phyloP scores from a whole-genome alignment of 2,113 vertebrate genomes.

The Zootoca vivipara region DNA sequence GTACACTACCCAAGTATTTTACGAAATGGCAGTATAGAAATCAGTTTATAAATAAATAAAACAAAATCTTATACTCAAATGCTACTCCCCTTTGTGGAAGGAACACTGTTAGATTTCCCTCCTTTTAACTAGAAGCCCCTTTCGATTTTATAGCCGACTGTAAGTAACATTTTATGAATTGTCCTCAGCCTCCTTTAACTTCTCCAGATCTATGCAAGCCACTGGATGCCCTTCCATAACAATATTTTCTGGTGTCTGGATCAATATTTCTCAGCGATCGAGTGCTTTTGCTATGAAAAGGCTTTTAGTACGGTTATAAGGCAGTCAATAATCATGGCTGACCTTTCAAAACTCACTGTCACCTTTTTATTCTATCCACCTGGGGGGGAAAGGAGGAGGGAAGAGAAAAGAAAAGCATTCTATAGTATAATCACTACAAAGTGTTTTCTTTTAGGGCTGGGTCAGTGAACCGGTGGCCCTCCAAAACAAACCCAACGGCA shows the following conservation, averaged over 20 bases:
- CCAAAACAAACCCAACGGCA: no score
- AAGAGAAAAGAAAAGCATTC: background rate
- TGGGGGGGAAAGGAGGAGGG: background rate
- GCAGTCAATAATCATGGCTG: slow-evolving; percentile 58
- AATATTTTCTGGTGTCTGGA: slow-evolving; percentile 50
- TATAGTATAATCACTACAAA: background rate
- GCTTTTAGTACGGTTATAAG: slow-evolving; percentile 57
- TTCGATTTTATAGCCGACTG: background rate
- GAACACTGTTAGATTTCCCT: background rate
- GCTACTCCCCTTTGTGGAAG: background rate
- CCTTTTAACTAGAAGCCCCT: background rate
- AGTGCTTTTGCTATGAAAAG: slow-evolving; percentile 63
- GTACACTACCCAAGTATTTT: no score
- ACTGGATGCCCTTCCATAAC: slow-evolving; percentile 27
- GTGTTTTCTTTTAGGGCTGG: background rate
- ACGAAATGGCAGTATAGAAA: no score
- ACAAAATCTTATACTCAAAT: no score
- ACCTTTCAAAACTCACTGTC: slow-evolving; percentile 58
- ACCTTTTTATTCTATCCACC: slow-evolving; percentile 35
- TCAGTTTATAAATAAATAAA: no score
- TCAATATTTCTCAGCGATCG: slow-evolving; percentile 53
- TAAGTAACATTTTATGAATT: slow-evolving; percentile 40
- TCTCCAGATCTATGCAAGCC: slow-evolving; percentile 10
- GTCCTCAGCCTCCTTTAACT: slow-evolving; percentile 36
- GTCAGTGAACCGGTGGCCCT: no score